Evolutionary conservation across 2,113 vertebrate species (phyloP).

Genomic region (Formicarius rufipectus): DNA sequence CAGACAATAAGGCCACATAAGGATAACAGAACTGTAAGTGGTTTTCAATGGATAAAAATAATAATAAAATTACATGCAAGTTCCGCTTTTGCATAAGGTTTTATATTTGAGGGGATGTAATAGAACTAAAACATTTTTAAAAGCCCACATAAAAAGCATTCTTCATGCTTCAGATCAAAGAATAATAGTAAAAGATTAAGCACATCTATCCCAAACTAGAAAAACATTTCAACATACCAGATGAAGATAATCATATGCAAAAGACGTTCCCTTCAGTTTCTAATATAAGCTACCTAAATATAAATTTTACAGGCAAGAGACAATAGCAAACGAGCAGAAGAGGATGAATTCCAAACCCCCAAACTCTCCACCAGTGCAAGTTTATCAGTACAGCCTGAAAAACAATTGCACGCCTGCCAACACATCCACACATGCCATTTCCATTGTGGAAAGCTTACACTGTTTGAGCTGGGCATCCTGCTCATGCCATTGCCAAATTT

Average conservation of each 20-base stretch:
- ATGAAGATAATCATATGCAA: background rate
- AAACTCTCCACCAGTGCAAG: background rate
- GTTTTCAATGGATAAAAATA: background rate
- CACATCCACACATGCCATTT: background rate
- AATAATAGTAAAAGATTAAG: background rate
- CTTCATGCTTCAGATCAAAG: background rate
- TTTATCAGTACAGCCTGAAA: background rate
- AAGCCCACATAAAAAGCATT: background rate
- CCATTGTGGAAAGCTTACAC: background rate
- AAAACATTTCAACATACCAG: background rate
- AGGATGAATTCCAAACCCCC: background rate
- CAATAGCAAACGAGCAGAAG: background rate
- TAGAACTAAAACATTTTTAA: background rate
- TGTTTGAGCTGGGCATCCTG: background rate
- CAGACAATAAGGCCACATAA: slow-evolving; percentile 9
- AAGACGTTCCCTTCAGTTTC: background rate
- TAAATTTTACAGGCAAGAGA: background rate
- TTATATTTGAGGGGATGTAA: background rate
- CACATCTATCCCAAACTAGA: background rate
- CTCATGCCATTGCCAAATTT: background rate
- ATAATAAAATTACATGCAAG: background rate
- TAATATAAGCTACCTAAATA: background rate
- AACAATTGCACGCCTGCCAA: background rate
- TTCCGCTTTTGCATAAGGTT: background rate
- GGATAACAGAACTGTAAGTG: background rate